phyloP scores from a whole-genome alignment of 2,113 vertebrate genomes.

The Scomber colias region DNA sequence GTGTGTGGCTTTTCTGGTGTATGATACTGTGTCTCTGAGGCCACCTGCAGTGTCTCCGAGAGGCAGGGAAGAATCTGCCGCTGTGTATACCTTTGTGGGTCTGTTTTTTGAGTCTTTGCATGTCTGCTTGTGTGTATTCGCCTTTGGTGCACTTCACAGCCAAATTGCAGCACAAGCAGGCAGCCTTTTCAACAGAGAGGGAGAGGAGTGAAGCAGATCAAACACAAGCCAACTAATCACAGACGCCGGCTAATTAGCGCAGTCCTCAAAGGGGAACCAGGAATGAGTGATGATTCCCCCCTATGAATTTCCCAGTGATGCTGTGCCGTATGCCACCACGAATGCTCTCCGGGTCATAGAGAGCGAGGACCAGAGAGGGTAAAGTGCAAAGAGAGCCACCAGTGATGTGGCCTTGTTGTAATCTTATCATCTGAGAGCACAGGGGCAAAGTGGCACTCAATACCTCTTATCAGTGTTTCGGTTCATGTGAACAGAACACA shows the following conservation, averaged over 20 bases:
- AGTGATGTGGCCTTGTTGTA: conserved; percentile 59
- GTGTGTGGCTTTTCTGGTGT: conserved; percentile 32
- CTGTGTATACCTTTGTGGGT: conserved; percentile 24
- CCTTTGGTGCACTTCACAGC: conserved; percentile 50
- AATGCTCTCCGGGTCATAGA: conserved; percentile 31
- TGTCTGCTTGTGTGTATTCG: conserved; percentile 28
- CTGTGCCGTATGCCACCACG: conserved; percentile 55
- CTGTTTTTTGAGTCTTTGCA: conserved; percentile 39
- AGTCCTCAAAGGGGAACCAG: conserved; percentile 80
- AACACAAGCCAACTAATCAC: conserved; percentile 81
- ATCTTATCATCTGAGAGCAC: conserved; percentile 71
- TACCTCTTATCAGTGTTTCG: conserved; percentile 71
- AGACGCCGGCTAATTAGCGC: conserved; percentile 81
- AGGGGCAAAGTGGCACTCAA: conserved; percentile 61
- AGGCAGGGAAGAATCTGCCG: conserved; percentile 38
- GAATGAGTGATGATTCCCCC: conserved; percentile 78
- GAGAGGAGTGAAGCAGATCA: conserved; percentile 76
- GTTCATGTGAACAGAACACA: conserved; percentile 43
- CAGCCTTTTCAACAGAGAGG: conserved; percentile 68
- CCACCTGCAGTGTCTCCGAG: conserved; percentile 67
- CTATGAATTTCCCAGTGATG: conserved; percentile 70
- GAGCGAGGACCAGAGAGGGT: conserved; percentile 36
- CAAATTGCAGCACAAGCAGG: conserved; percentile 64
- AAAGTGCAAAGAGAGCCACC: conserved; percentile 66
- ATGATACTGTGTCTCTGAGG: conserved; percentile 62